A percentile compares a stretch with the other conserved stretches of the same genome.
Conservation (phyloP, 2,888 invertebrate genomes). For the Phrixothrix hirtus region DNA sequence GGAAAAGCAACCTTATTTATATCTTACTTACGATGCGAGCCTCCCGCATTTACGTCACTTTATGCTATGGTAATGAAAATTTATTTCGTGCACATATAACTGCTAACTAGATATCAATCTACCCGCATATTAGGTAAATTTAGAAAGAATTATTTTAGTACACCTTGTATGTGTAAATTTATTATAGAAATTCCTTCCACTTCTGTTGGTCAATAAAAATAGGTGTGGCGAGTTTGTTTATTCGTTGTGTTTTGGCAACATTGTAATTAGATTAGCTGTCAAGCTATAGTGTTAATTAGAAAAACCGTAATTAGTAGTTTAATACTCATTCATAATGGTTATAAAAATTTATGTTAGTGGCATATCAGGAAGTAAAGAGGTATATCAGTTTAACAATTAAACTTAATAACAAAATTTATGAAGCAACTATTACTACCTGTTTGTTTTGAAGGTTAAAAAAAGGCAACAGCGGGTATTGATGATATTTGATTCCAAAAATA, state of each 20-base stretch:
- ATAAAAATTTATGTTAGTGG: slow-evolving; percentile 90
- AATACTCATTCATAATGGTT: slow-evolving; percentile 64
- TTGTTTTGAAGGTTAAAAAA: slow-evolving; percentile 80
- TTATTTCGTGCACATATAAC: not conserved
- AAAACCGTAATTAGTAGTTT: slow-evolving; percentile 17
- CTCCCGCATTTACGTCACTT: too few relatives aligned
- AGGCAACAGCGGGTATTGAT: slow-evolving; percentile 91
- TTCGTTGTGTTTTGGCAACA: slow-evolving; percentile 14
- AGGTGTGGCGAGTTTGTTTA: slow-evolving; percentile 33
- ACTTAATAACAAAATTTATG: too few relatives aligned
- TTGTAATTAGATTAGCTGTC: slow-evolving; percentile 35
- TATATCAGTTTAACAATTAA: too few relatives aligned
- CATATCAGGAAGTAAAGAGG: slow-evolving; percentile 94
- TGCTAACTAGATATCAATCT: too few relatives aligned
- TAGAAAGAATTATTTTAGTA: too few relatives aligned
- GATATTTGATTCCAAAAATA: slow-evolving; percentile 89
- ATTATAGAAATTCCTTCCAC: too few relatives aligned
- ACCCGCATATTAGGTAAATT: too few relatives aligned
- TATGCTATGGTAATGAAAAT: too few relatives aligned
- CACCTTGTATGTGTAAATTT: too few relatives aligned
- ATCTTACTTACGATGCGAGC: too few relatives aligned
- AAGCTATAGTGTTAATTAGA: slow-evolving; percentile 39
- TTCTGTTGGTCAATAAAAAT: not conserved
- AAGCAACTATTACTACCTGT: slow-evolving; percentile 21
- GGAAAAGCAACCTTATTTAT: too few relatives aligned